Base-by-base conservation (phyloP, 2,797 vertebrate genomes). In the Tolypeutes matacus region DNA sequence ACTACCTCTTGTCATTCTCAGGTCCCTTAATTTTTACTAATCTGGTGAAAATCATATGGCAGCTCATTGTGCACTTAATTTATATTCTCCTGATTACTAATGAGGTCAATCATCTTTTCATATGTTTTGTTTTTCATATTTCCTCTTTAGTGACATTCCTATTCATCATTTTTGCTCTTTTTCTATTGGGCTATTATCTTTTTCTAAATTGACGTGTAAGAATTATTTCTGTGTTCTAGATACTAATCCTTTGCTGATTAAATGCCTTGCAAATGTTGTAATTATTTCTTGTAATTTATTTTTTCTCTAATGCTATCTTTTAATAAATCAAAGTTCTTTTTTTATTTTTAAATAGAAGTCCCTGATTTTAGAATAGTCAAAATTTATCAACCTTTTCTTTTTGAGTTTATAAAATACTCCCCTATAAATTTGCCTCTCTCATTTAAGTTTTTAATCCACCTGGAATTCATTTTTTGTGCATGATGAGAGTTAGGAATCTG, bases 271-370 rank as follows among this genome's bases (percentile, higher is more conserved):
- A 69, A n/a, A 36, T 83, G 73, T 56, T 83, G 73, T 56, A 56
- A 56, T 56, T 56, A 56, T 56, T 56, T 56, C 56, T 56, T 56
- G 56, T 56, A 56, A 56, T 21, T 56, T 56, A 5, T 86, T 78
- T 58, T 18, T 91, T 87, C 62, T 86, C 82, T 86, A 84, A 69
- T 86, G 42, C 8, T 92, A 34, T 72, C 49, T 93, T 91, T 86
- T 56, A 49, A 65, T 82, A 93, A 85, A 11, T 89, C 70, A 56
- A 27, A 84, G 73, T 64, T 89, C 53, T 70, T 91, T 4, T 80
- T 67, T 53, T 53, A 20, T 58, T 95, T 87, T 86, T 96, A 36
- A 88, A 62, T 11, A 76, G 53, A 87, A 76, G 31, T 58, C 83
- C 82, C 91, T 84, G 73, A 93, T 84, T 92, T 92, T 64, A 80